Evolutionary conservation across 2,113 vertebrate species (phyloP), one percentile per base, ranked within the genome.

Genomic region (Varanus komodoensis): DNA sequence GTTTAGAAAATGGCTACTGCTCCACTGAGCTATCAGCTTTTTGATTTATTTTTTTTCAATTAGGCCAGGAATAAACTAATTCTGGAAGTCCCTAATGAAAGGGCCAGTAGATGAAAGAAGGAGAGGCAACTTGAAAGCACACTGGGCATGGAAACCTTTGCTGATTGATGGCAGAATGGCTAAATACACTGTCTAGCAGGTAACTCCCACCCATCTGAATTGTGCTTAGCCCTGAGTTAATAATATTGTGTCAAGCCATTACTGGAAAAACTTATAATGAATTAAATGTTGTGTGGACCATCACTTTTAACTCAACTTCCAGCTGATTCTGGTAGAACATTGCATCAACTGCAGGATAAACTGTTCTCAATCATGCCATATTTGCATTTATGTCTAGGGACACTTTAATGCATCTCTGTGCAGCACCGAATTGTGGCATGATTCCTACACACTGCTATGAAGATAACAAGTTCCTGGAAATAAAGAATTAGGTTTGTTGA

Each of bases 1-100:
- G 23, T 67, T 64, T 83, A 52, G 73, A 73, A 84, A 38, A n/a
- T 48, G 82, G 82, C 64, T 29, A 44, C 61, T 68, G 64, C 61
- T 68, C 48, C 64, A 68, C 64, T 48, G 38, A 50, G 50, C 84
- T 73, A 19, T 68, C 38, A 17, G 23, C 38, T 38, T 38, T 69
- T 84, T 83, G 67, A 27, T 82, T 7, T 44, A 44, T 80, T 52
- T 80, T 52, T 80, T 79, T 64, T 57, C 25, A 6, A 82, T 64
- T 23, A 38, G 38, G 34, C 57, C 82, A 38, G 57, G 82, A 38
- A 34, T 23, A 50, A 79, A 79, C 48, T 80, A 48, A 67, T 48
- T 84, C 27, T 69, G 38, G 64, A 84, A 84, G 48, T 69, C 27
- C 69, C 64, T 84, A 29, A 80, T 80, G 50, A 80, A 69, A 84